A percentile compares a stretch with the other conserved stretches of the same genome.
These are phyloP conservation scores for Neria commutata DNA, from an alignment of 2,888 invertebrate species.

Conservation along the genomic window DNA sequence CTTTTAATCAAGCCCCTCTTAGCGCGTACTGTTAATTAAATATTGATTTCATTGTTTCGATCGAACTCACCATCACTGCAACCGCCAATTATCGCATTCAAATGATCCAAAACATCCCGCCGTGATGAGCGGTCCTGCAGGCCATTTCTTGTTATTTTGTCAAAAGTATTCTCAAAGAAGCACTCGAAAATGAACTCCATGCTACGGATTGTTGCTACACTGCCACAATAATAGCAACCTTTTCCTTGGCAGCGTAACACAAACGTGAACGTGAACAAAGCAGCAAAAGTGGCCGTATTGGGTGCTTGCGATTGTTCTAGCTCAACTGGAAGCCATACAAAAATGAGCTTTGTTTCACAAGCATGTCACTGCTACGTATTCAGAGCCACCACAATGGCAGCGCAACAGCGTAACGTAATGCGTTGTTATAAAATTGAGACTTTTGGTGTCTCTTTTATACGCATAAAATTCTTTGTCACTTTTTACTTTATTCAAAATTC, in stretches of 20 bases:
- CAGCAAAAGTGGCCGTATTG: background rate
- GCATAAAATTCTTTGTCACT: too few relatives aligned
- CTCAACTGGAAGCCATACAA: background rate
- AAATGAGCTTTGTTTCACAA: background rate
- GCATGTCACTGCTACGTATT: background rate
- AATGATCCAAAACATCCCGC: conserved; percentile 75
- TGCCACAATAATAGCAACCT: background rate
- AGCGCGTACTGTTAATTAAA: too few relatives aligned
- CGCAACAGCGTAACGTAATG: too few relatives aligned
- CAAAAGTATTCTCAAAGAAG: conserved; percentile 79
- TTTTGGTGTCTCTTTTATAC: too few relatives aligned
- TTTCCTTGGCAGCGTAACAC: conserved; percentile 8
- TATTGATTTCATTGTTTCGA: background rate
- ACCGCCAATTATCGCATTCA: conserved; percentile 78
- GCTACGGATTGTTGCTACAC: too few relatives aligned
- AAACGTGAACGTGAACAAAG: conserved; percentile 27
- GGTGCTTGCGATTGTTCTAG: background rate
- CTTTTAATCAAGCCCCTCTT: too few relatives aligned
- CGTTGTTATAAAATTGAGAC: too few relatives aligned
- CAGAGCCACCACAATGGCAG: too few relatives aligned
- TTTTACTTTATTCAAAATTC: too few relatives aligned
- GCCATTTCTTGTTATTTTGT: conserved; percentile 73
- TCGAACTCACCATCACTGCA: conserved; percentile 63
- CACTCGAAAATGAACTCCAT: conserved; percentile 83
- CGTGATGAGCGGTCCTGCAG: conserved; percentile 76